phyloP scores from a whole-genome alignment of 1,140 invertebrate genomes.

The Cyrtorhinus lividipennis region DNA sequence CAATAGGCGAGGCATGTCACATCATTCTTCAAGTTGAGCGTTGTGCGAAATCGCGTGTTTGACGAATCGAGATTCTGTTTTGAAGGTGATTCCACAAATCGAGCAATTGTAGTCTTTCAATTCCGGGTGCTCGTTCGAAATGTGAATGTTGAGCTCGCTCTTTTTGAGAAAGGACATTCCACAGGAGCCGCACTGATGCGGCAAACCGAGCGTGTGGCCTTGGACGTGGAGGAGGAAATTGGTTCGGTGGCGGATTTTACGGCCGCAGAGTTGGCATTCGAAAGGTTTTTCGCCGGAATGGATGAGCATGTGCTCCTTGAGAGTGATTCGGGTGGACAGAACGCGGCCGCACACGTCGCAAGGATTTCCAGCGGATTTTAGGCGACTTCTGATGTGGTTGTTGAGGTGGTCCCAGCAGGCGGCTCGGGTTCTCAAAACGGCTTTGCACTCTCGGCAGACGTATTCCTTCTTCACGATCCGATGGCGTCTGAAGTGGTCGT shows the following conservation, averaged over 20 bases:
- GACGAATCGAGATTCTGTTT: conserved; percentile 29
- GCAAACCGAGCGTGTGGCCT: conserved; percentile 12
- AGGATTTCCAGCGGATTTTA: conserved; percentile 4
- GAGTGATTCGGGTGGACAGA: conserved; percentile 31
- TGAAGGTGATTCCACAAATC: conserved; percentile 30
- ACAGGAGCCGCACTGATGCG: conserved; percentile 12
- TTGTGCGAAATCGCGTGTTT: conserved; percentile 20
- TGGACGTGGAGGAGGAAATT: conserved; percentile 24
- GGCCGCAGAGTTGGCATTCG: conserved; percentile 43
- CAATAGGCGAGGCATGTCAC: too few species aligned
- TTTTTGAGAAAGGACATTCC: conserved; percentile 12
- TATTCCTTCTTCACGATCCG: conserved; percentile 14
- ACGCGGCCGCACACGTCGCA: conserved; percentile 35
- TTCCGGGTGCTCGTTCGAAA: conserved; percentile 25
- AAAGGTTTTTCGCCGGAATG: conserved; percentile 44
- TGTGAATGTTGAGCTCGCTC: conserved; percentile 16
- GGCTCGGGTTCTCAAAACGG: conserved; percentile 8
- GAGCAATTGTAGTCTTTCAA: conserved; percentile 29
- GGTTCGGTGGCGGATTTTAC: conserved; percentile 27
- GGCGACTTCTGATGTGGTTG: conserved; percentile 1
- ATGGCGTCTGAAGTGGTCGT: conserved; percentile 15
- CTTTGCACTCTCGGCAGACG: conserved; percentile 16
- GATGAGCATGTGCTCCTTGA: conserved; percentile 36
- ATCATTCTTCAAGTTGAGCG: conserved; percentile 17
- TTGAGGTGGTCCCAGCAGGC: conserved; percentile 20